Conservation (phyloP, 2,113 vertebrate genomes). For the Paradoxurus hermaphroditus region DNA sequence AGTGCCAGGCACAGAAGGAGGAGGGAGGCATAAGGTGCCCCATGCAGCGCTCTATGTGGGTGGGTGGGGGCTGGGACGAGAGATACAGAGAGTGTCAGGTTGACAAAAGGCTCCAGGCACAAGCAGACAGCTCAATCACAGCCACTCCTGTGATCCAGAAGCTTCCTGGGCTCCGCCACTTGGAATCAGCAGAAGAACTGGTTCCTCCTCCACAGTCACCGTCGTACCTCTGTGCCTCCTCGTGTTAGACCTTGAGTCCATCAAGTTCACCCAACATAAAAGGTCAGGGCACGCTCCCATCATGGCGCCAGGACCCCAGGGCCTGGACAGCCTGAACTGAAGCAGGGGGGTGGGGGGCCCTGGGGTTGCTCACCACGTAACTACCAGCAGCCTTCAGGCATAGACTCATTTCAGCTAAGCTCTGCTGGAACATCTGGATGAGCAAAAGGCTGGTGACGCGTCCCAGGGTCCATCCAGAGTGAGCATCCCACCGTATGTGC, state of each 20-base stretch:
- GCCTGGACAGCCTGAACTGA: fast-evolving
- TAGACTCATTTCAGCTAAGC: not conserved
- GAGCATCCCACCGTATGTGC: too few species aligned
- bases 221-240: fast-evolving
- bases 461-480: not conserved
- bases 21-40: not conserved
- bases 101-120: not conserved
- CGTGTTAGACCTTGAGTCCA: fast-evolving
- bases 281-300: not conserved
- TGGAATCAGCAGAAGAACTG: fast-evolving
- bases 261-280: not conserved
- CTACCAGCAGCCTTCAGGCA: constrained; percentile 30
- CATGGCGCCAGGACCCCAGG: fast-evolving
- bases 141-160: not conserved
- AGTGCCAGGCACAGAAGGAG: not conserved
- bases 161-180: not conserved
- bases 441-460: constrained; percentile 57
- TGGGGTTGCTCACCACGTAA: not conserved
- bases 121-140: fast-evolving
- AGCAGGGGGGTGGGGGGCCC: fast-evolving
- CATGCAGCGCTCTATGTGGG: not conserved
- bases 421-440: constrained; percentile 46
- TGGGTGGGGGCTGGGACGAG: not conserved
- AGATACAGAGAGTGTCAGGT: not conserved
- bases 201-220: not conserved